Conservation (phyloP, 2,888 invertebrate species). For the Eurytoma californica region DNA sequence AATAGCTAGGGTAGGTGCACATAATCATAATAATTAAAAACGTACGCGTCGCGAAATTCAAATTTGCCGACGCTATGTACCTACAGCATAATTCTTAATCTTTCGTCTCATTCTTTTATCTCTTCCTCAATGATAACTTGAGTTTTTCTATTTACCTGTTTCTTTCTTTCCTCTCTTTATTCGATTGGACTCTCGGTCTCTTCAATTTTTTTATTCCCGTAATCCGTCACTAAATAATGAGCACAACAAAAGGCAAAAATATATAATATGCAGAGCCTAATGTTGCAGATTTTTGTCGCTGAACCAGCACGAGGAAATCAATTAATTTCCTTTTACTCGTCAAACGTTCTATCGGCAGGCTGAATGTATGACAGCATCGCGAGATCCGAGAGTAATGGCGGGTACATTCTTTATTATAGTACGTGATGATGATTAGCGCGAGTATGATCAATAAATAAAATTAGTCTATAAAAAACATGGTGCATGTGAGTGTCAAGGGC, state of each 20-base stretch:
- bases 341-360: conserved; percentile 28
- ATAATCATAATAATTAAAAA: conserved; percentile 34
- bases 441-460: conserved; percentile 57
- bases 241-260: conserved; percentile 52
- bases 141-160: neutral
- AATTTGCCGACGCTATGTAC: conserved; percentile 40
- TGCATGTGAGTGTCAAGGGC: conserved; percentile 25
- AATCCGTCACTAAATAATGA: conserved; percentile 50
- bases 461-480: conserved; percentile 48
- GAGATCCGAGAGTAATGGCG: conserved; percentile 52
- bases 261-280: conserved; percentile 47
- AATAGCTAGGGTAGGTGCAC: conserved; percentile 41
- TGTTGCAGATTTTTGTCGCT: conserved; percentile 46
- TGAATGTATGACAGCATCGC: conserved; percentile 33
- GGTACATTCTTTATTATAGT: conserved; percentile 41
- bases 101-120: conserved; percentile 9
- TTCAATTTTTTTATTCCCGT: conserved; percentile 16
- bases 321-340: conserved; percentile 25
- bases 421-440: conserved; percentile 53
- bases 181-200: too few relatives aligned
- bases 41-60: conserved; percentile 40
- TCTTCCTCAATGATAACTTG: conserved; percentile 18
- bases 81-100: conserved; percentile 12
- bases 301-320: conserved; percentile 55
- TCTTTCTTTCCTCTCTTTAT: too few relatives aligned